Base-by-base conservation (phyloP, 2,113 vertebrate genomes). In the Poeciliopsis turrubarensis region DNA sequence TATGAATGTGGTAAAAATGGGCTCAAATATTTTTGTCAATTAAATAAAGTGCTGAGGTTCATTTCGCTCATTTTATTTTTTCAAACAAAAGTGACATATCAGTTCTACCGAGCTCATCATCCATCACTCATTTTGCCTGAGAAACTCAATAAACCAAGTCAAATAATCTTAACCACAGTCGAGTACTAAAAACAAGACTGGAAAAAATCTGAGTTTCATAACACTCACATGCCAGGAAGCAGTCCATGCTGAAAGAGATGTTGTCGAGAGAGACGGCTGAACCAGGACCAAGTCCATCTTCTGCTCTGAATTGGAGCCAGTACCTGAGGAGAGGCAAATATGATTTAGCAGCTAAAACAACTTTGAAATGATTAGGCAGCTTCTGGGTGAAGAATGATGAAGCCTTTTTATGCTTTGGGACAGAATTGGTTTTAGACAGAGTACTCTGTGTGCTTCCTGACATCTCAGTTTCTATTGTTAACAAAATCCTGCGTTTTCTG, bases 181-280 rank as follows among this genome's bases (percentile, higher is more conserved):
- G 26, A 37, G n/a, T 37, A 65, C 29, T 68, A 27, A 82, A 62
- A 71, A 12, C 74, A 27, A 4, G 5, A 1, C 65, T 37, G 71
- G 77, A 26, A 30, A 12, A 69, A 41, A 68, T 37, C 66, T 3
- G 51, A 63, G 51, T 77, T 68, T 81, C 12, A 34, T 27, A 44
- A 82, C 81, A 95, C 97, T 99, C 92, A 99, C 98, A 97, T 92
- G 97, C 96, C 90, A 99, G 93, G 80, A 98, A 99, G 89, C 98
- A 99, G 91, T 97, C 96, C 94, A 98, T 94, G 79, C 96, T 99
- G 90, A 99, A 94, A 69, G 97, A 98, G 81, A 99, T 85, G 79
- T 99, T 98, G 94, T 98, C 97, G 75, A 99, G 94, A 72, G 95
- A 96, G 89, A 97, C 91, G 19, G 94, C 78, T 77, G 96, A 95